Conservation (phyloP, 2,888 invertebrate species). For the Mesorhabditis belari region DNA sequence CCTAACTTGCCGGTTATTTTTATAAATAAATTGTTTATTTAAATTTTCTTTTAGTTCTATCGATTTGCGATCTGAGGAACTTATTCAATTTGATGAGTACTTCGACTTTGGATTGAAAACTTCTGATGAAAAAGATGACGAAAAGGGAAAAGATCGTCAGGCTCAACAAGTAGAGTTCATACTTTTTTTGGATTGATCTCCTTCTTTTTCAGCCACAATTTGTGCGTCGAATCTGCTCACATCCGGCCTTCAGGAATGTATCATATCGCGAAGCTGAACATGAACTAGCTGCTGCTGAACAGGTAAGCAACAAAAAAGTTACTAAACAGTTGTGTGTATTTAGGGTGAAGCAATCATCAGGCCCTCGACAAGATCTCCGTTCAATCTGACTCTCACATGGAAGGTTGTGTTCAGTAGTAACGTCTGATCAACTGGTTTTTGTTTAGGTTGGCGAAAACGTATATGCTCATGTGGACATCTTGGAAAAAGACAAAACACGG, state of each 20-base stretch:
- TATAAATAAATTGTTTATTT: background rate
- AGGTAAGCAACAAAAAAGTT: constrained; percentile 53
- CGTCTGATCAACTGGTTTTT: background rate
- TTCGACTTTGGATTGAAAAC: constrained; percentile 82
- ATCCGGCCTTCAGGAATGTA: constrained; percentile 93
- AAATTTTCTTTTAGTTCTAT: constrained; percentile 10
- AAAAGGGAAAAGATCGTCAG: constrained; percentile 66
- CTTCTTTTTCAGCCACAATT: background rate
- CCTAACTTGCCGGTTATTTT: constrained; percentile 72
- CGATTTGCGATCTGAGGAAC: constrained; percentile 9
- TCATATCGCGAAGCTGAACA: constrained; percentile 85
- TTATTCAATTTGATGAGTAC: constrained; percentile 62
- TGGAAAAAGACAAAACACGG: constrained; percentile 93
- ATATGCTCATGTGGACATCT: constrained; percentile 89
- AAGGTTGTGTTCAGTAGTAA: constrained; percentile 72
- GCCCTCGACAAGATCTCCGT: constrained; percentile 88
- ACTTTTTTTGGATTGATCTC: background rate
- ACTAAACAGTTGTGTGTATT: background rate
- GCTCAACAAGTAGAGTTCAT: background rate
- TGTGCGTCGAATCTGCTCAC: constrained; percentile 69
- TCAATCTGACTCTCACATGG: constrained; percentile 96
- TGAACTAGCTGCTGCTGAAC: constrained; percentile 81
- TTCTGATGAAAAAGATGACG: constrained; percentile 69
- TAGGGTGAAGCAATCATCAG: constrained; percentile 85
- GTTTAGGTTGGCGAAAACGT: constrained; percentile 77